Conservation (phyloP, 2,888 invertebrate genomes). For the Spisula subtruncata region DNA sequence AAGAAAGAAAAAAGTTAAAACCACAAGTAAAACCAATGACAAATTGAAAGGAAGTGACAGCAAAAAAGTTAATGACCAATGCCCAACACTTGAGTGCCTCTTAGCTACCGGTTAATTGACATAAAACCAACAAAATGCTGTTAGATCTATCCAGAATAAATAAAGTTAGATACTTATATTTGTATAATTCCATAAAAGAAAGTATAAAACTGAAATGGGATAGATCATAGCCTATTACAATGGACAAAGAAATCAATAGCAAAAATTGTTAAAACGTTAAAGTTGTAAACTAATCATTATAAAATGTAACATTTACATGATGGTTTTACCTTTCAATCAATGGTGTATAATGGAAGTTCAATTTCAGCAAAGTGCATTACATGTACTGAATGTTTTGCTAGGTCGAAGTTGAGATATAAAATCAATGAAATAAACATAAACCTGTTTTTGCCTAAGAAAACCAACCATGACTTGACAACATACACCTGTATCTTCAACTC, state of each 20-base stretch:
- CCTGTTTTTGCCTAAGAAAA: background rate
- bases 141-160: background rate
- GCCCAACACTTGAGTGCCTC: constrained; percentile 1
- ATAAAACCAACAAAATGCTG: constrained; percentile 1
- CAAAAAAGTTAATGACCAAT: constrained; percentile 12
- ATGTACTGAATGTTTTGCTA: background rate
- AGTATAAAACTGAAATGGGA: background rate
- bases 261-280: background rate
- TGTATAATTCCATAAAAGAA: background rate
- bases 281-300: background rate
- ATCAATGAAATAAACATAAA: background rate
- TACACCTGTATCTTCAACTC: constrained; percentile 6
- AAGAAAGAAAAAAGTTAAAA: background rate
- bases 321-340: background rate
- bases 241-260: background rate
- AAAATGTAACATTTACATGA: background rate
- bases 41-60: constrained; percentile 36
- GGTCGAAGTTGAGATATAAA: background rate
- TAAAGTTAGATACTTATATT: background rate
- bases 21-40: constrained; percentile 35
- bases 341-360: constrained; percentile 9
- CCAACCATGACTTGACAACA: constrained; percentile 8
- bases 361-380: background rate
- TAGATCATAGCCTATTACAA: background rate
- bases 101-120: background rate